phyloP scores from a whole-genome alignment of 2,113 vertebrate genomes.

The Conger conger region DNA sequence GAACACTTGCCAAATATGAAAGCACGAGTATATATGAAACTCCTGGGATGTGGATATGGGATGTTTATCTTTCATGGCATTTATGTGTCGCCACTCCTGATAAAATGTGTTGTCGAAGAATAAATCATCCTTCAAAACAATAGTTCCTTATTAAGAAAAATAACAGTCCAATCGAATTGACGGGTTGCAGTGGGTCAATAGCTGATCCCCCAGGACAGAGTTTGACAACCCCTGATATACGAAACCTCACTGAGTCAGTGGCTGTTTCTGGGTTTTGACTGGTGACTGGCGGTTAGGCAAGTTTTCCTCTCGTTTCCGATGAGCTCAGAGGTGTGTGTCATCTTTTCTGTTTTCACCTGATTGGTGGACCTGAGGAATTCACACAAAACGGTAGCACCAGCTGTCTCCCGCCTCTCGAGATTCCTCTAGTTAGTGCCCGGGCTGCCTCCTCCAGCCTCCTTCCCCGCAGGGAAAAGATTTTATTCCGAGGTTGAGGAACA shows the following conservation, averaged over 20 bases:
- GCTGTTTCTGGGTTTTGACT: background rate
- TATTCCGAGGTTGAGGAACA: conserved; percentile 11
- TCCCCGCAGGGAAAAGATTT: background rate
- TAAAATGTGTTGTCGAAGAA: no score
- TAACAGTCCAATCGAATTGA: no score
- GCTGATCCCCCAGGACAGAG: no score
- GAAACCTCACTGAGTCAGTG: background rate
- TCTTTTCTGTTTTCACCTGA: background rate
- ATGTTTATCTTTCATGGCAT: no score
- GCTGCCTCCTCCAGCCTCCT: background rate
- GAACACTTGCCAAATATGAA: no score
- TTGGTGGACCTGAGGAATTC: background rate
- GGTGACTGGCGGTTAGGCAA: background rate
- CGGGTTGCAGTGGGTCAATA: no score
- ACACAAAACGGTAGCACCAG: background rate
- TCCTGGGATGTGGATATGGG: no score
- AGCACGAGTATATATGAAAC: no score
- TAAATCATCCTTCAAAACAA: no score
- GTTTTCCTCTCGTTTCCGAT: background rate
- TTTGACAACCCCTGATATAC: background rate
- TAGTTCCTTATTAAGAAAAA: no score
- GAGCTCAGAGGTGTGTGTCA: background rate
- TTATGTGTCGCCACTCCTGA: no score
- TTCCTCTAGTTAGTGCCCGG: conserved; percentile 3
- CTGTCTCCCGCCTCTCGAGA: conserved; percentile 3